These are phyloP conservation scores for Notodonta ziczac DNA, from an alignment of 2,888 invertebrate species.

Conservation along the genomic window DNA sequence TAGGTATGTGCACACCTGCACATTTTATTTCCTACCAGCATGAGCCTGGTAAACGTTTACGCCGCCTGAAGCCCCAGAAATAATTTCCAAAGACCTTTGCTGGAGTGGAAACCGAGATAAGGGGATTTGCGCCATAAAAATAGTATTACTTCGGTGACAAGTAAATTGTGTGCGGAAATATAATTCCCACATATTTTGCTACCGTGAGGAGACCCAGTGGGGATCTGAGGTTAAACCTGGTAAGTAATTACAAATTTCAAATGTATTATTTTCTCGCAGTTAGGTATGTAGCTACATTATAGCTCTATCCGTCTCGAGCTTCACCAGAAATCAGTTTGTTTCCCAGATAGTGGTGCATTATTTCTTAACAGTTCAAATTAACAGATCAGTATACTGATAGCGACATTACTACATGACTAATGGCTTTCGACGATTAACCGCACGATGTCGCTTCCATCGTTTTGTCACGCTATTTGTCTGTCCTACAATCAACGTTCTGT, in stretches of 20 bases:
- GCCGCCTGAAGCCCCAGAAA: constrained; percentile 30
- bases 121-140: constrained; percentile 73
- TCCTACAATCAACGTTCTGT: constrained; percentile 1
- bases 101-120: constrained; percentile 74
- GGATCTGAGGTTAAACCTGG: no score
- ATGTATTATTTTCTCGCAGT: no score
- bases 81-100: constrained; percentile 37
- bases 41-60: background rate
- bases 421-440: constrained; percentile 49
- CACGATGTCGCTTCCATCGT: constrained; percentile 13
- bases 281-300: no score
- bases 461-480: constrained; percentile 42
- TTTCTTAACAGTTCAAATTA: constrained; percentile 1
- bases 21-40: background rate
- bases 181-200: constrained; percentile 22
- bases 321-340: no score
- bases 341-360: background rate
- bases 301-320: no score
- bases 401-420: constrained; percentile 42
- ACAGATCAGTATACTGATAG: constrained; percentile 25
- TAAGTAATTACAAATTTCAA: no score
- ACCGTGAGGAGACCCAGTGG: background rate
- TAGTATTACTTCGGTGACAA: constrained; percentile 42
- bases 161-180: constrained; percentile 38
- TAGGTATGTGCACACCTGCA: no score